Percentiles rank a stretch among this genome's conserved stretches.
These are phyloP conservation scores for Sebastes oblongus DNA, from an alignment of 2,797 vertebrate genomes.

Conservation along the genomic window DNA sequence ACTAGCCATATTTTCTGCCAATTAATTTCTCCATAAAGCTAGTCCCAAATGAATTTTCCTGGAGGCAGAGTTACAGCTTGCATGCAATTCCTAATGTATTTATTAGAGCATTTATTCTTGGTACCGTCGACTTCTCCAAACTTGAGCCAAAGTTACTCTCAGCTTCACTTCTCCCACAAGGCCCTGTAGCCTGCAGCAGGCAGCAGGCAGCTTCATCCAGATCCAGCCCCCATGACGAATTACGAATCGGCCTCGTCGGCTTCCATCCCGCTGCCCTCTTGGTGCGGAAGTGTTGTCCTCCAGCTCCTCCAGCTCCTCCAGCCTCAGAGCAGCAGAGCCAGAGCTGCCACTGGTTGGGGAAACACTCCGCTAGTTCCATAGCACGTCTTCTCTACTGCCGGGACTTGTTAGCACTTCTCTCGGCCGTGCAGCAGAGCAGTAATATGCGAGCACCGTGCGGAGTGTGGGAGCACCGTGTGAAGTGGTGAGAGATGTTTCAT, in stretches of 20 bases:
- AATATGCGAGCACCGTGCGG: slow-evolving; percentile 74
- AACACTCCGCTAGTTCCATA: slow-evolving; percentile 36
- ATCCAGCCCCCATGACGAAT: neutral
- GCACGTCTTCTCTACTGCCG: slow-evolving; percentile 18
- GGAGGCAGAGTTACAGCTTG: too few species aligned
- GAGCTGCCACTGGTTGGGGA: slow-evolving; percentile 65
- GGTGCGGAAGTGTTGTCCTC: slow-evolving; percentile 79
- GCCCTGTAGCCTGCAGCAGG: neutral
- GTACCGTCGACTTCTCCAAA: neutral
- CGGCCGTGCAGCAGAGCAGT: slow-evolving; percentile 38
- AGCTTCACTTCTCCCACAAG: neutral
- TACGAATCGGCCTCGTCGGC: slow-evolving; percentile 64
- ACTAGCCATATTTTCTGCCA: too few species aligned
- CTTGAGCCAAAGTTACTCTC: neutral
- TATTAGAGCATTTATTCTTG: too few species aligned
- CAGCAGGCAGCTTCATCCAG: neutral
- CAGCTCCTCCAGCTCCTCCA: slow-evolving; percentile 18
- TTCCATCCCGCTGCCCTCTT: slow-evolving; percentile 62
- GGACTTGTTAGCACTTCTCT: slow-evolving; percentile 35
- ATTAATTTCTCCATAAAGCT: too few species aligned
- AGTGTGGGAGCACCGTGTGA: slow-evolving; percentile 73
- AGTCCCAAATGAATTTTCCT: too few species aligned
- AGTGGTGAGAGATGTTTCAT: slow-evolving; percentile 76
- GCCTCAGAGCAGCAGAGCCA: slow-evolving; percentile 40
- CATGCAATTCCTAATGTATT: too few species aligned